Evolutionary conservation across 2,888 invertebrate species (phyloP).

Genomic region (Agonopterix alstromeriana): DNA sequence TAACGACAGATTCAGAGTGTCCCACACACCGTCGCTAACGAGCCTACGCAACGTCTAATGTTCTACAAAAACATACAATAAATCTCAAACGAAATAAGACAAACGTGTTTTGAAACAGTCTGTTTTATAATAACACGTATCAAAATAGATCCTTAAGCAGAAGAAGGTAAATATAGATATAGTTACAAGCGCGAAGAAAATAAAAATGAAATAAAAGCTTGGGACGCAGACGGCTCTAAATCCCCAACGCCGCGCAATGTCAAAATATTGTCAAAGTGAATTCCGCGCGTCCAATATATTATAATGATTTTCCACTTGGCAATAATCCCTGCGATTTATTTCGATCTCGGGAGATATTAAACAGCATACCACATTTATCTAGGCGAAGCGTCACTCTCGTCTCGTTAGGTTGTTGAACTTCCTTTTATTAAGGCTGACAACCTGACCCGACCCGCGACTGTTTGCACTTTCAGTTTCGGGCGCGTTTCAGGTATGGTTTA

Average conservation of each 20-base stretch:
- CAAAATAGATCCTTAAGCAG: constrained; percentile 49
- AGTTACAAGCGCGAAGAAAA: constrained; percentile 32
- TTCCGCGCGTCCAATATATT: constrained; percentile 73
- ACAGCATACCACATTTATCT: constrained; percentile 69
- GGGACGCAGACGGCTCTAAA: constrained; percentile 45
- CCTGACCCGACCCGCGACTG: constrained; percentile 20
- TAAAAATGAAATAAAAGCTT: constrained; percentile 47
- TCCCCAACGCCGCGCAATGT: constrained; percentile 63
- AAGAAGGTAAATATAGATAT: constrained; percentile 34
- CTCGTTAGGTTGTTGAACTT: constrained; percentile 67
- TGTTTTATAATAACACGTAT: constrained; percentile 15
- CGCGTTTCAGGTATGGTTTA: constrained; percentile 17
- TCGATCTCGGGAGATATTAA: constrained; percentile 69
- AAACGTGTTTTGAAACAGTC: constrained; percentile 11
- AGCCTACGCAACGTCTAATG: not conserved
- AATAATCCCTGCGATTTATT: constrained; percentile 76
- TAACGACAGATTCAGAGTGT: not conserved
- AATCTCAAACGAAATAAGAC: constrained; percentile 6
- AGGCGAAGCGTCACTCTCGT: constrained; percentile 54
- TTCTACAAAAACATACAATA: constrained; percentile 5
- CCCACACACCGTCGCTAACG: no score
- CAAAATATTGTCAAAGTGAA: constrained; percentile 76
- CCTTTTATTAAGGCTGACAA: constrained; percentile 48
- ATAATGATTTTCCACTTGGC: constrained; percentile 73
- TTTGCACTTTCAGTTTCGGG: constrained; percentile 40